Evolutionary conservation across 2,113 vertebrate genomes (phyloP), one percentile per base, ranked within the genome.

Genomic region (Cettia cetti): DNA sequence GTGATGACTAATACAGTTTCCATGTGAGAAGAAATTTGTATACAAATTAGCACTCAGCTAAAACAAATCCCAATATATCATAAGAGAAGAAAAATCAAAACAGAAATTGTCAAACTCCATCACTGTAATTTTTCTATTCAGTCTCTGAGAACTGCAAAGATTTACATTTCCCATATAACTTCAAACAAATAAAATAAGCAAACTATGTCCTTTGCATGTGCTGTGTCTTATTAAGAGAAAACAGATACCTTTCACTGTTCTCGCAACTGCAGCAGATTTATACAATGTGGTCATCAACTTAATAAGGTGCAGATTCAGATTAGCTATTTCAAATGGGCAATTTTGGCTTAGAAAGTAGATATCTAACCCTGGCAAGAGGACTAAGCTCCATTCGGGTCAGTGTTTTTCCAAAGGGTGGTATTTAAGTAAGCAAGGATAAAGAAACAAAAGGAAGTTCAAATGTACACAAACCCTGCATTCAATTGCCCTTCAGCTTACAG

Each of bases 151-250:
- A 82, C 6, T 49, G 40, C 31, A 90, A 71, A 78, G 64, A 60
- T 92, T 93, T 77, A 90, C 56, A 92, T 94, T 89, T 86, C 35
- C 31, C 49, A 68, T 68, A 75, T 75, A 37, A 90, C 53, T 84
- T 92, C 50, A 93, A 89, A 95, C 20, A 64, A 80, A 83, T 81
- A 82, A 89, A 90, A 86, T 81, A 92, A 90, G 71, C 59, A 91
- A 88, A 74, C 37, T 15, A 40, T 59, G 44, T 70, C 44, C 40
- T 90, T 53, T 71, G 56, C 35, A 60, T 78, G 30, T 59, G 39
- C 20, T 0, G 0, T 64, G 52, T 77, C 68, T 83, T 89, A 44
- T 61, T 83, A 92, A 86, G 53, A 81, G 66, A 86, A 95, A 96
- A 89, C 69, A 88, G 82, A 94, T 47, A 74, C 37, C 24, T 93